Percentiles rank a stretch among this genome's conserved stretches.
phyloP scores from a whole-genome alignment of 1,140 invertebrate genomes.

The Scaptomyza graminum region DNA sequence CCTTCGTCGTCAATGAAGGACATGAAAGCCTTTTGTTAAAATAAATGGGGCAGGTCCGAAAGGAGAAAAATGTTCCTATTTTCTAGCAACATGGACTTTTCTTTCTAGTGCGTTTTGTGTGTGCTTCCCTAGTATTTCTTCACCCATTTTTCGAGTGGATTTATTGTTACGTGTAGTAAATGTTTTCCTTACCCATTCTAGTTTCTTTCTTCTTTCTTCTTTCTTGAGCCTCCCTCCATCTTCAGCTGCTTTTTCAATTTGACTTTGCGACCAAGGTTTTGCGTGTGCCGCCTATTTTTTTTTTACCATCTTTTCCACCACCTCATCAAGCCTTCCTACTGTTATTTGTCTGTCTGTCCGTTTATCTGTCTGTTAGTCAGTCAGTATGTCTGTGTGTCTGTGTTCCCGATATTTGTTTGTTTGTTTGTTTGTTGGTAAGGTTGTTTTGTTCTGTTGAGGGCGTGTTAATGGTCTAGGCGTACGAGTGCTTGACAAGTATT shows the following conservation, averaged over 20 bases:
- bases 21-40: slow-evolving; percentile 59
- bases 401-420: slow-evolving; percentile 46
- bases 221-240: slow-evolving; percentile 11
- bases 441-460: slow-evolving; percentile 46
- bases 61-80: slow-evolving; percentile 7
- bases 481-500: slow-evolving; percentile 67
- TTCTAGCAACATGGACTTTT: background rate
- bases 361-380: slow-evolving; percentile 20
- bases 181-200: slow-evolving; percentile 53
- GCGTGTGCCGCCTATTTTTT: slow-evolving; percentile 43
- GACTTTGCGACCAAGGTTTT: slow-evolving; percentile 67
- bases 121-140: slow-evolving; percentile 44
- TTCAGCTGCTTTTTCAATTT: slow-evolving; percentile 49
- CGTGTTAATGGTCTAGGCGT: slow-evolving; percentile 76
- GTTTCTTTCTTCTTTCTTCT: slow-evolving; percentile 2
- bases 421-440: slow-evolving; percentile 23
- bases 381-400: slow-evolving; percentile 18
- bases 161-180: slow-evolving; percentile 77
- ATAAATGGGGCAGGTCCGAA: slow-evolving; percentile 40
- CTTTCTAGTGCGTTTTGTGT: slow-evolving; percentile 44
- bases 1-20: slow-evolving; percentile 33
- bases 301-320: background rate
- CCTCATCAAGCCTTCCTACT: background rate
- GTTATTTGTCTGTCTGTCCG: slow-evolving; percentile 32
- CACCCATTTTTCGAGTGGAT: slow-evolving; percentile 55